Evolutionary conservation across 2,113 vertebrate species (phyloP).

Genomic region (Taxidea taxus): DNA sequence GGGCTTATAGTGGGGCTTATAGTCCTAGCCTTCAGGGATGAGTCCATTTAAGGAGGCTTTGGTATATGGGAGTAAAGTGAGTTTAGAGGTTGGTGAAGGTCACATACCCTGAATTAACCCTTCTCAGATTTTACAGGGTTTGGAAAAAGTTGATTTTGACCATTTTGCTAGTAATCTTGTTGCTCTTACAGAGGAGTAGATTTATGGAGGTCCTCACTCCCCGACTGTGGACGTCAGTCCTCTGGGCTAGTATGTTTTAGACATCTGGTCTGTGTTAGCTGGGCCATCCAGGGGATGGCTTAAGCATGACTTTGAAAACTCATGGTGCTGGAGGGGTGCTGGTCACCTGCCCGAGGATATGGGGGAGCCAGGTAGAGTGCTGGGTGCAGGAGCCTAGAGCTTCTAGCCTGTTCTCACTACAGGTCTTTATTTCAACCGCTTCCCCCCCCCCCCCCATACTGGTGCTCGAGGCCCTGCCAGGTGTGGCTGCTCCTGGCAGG

Average conservation of each 20-base stretch:
- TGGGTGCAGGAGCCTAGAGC: neutral
- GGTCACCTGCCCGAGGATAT: rapidly evolving
- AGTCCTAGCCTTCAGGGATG: neutral
- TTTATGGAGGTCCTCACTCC: neutral
- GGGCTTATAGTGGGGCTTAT: neutral
- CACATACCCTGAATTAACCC: neutral
- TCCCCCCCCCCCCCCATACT: neutral
- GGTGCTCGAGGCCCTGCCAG: neutral
- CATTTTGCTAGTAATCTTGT: neutral
- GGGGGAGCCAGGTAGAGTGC: neutral
- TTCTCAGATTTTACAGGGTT: neutral
- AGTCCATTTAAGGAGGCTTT: neutral
- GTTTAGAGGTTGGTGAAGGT: neutral
- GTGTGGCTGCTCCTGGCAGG: neutral
- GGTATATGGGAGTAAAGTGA: no score
- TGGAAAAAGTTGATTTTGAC: neutral
- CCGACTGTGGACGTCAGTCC: neutral
- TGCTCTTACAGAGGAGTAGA: neutral
- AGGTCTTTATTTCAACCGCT: neutral
- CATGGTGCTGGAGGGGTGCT: neutral
- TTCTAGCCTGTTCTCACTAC: neutral
- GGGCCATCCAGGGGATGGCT: neutral
- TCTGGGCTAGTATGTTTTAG: neutral
- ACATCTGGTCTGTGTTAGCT: neutral
- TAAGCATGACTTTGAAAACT: neutral